Conservation (phyloP, 2,888 invertebrate species). For the Plebejus melissa region DNA sequence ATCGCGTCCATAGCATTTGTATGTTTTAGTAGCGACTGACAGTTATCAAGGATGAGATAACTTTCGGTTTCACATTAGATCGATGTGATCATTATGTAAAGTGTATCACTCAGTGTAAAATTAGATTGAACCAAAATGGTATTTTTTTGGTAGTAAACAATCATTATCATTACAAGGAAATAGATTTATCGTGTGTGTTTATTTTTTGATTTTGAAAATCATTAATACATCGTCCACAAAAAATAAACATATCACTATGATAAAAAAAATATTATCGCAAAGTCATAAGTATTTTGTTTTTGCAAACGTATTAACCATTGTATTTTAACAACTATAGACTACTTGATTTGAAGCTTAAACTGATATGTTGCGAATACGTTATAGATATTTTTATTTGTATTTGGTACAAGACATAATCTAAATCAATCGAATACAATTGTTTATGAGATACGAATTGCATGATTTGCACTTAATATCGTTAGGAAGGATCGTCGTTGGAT, state of each 20-base stretch:
- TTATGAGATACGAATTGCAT: constrained; percentile 55
- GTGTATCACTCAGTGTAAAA: constrained; percentile 72
- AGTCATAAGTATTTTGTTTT: constrained; percentile 67
- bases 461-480: constrained; percentile 56
- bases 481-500: constrained; percentile 76
- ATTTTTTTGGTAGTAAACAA: constrained; percentile 71
- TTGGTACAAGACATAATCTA: constrained; percentile 43
- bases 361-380: constrained; percentile 67
- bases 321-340: constrained; percentile 52
- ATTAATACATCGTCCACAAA: constrained; percentile 32
- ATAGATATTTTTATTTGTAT: constrained; percentile 45
- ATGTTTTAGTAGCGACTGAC: constrained; percentile 52
- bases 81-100: constrained; percentile 67
- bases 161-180: constrained; percentile 52
- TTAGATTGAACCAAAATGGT: constrained; percentile 70
- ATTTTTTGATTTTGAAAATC: constrained; percentile 33
- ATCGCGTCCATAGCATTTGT: constrained; percentile 70
- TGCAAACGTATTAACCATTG: constrained; percentile 73
- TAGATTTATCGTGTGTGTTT: constrained; percentile 51
- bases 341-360: constrained; percentile 63
- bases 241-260: constrained; percentile 38
- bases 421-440: constrained; percentile 42
- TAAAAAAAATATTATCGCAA: constrained; percentile 67
- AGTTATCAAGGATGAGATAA: constrained; percentile 58
- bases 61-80: constrained; percentile 63